Percentiles rank a stretch among this genome's conserved stretches.
These are phyloP conservation scores for Malacoctenus gilli DNA, from an alignment of 2,797 vertebrate genomes.

Conservation along the genomic window DNA sequence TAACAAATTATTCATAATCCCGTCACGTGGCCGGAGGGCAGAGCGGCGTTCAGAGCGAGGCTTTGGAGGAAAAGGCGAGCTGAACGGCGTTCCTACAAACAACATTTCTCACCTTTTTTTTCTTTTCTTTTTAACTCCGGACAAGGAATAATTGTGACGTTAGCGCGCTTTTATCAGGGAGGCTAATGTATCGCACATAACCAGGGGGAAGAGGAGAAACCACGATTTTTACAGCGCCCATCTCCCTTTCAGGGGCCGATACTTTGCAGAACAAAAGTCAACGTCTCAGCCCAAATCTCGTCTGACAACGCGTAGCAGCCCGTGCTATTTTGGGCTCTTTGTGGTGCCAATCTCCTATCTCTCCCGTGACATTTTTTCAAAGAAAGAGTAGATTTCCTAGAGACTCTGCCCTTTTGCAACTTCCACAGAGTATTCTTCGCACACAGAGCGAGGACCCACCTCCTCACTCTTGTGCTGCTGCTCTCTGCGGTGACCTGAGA, in stretches of 20 bases:
- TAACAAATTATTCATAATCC: conserved; percentile 99
- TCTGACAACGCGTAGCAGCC: conserved; percentile 99
- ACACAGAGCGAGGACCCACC: conserved; percentile 87
- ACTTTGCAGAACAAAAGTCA: conserved; percentile 98
- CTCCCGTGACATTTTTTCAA: conserved; percentile 99
- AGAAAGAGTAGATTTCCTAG: conserved; percentile 99
- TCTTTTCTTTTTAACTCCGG: conserved; percentile 81
- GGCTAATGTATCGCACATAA: conserved; percentile 84
- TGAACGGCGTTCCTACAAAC: no score
- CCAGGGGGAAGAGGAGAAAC: conserved; percentile 87
- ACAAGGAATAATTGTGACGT: conserved; percentile 92
- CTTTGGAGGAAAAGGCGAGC: no score
- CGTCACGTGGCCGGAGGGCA: conserved; percentile 92
- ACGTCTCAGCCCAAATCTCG: conserved; percentile 98
- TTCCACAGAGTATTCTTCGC: conserved; percentile 94
- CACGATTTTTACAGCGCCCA: conserved; percentile 91
- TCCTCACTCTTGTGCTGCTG: conserved; percentile 84
- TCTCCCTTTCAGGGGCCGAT: conserved; percentile 92
- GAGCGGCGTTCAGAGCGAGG: no score
- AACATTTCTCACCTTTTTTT: conserved; percentile 83
- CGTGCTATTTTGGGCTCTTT: conserved; percentile 97
- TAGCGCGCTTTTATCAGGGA: conserved; percentile 86
- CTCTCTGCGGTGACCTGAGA: conserved; percentile 82
- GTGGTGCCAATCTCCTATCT: conserved; percentile 99
- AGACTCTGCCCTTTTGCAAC: conserved; percentile 98